Conservation (phyloP, 2,797 vertebrate genomes). For the Vipera ursinii region DNA sequence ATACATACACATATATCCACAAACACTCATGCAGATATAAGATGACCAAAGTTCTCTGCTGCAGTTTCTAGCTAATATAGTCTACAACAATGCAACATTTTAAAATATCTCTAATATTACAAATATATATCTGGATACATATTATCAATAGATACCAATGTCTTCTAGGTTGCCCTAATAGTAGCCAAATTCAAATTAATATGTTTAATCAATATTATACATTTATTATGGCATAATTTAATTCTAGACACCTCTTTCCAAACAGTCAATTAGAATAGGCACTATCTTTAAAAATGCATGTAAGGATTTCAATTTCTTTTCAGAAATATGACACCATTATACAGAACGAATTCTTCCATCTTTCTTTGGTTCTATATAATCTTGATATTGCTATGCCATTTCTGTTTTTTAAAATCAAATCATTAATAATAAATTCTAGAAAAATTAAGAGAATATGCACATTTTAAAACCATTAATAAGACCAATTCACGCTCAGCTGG, state of each 20-base stretch:
- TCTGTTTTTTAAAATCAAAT: not conserved
- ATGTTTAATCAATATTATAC: not conserved
- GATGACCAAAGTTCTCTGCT: not conserved
- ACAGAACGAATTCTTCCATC: not conserved
- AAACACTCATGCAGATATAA: not conserved
- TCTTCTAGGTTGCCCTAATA: not conserved
- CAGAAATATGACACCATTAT: not conserved
- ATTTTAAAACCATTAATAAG: not conserved
- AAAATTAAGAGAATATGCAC: not conserved
- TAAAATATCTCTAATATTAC: not conserved
- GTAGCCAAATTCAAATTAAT: not conserved
- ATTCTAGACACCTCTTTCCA: not conserved
- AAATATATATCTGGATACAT: not conserved
- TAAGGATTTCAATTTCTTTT: not conserved
- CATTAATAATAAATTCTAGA: not conserved
- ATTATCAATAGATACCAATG: not conserved
- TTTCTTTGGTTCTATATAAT: not conserved
- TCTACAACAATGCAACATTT: not conserved
- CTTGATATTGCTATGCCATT: no score
- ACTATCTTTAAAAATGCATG: not conserved
- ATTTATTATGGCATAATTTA: not conserved
- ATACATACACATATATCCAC: not conserved
- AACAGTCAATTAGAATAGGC: not conserved
- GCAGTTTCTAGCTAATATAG: not conserved
- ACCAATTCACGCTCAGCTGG: not conserved